Conservation (phyloP, 1,140 invertebrate genomes). For the Megathymus violae region DNA sequence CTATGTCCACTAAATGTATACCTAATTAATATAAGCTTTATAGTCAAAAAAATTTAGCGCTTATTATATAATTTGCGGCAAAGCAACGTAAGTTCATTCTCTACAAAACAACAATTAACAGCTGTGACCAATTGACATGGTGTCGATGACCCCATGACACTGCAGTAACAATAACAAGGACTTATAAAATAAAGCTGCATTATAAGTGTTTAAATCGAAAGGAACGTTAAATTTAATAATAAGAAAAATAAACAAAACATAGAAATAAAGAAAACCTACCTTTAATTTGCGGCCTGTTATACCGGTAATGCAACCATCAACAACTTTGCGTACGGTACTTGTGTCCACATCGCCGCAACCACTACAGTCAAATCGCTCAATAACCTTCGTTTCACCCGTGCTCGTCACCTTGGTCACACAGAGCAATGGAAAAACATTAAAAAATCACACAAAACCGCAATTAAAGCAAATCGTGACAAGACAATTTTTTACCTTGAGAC, state of each 20-base stretch:
- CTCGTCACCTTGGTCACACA: constrained; percentile 89
- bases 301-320: constrained; percentile 91
- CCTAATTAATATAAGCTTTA: no score
- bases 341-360: constrained; percentile 94
- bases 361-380: constrained; percentile 97
- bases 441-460: constrained; percentile 55
- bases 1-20: no score
- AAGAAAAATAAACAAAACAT: no score
- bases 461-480: constrained; percentile 75
- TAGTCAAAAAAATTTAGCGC: no score
- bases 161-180: no score
- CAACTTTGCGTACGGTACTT: constrained; percentile 73
- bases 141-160: constrained; percentile 51
- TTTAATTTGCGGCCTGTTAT: constrained; percentile 94
- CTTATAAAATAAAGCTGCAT: no score
- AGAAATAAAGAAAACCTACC: constrained; percentile 83
- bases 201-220: background rate
- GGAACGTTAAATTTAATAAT: constrained; percentile 2
- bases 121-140: constrained; percentile 46
- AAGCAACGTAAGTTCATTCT: constrained; percentile 22
- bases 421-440: constrained; percentile 42
- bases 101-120: constrained; percentile 48
- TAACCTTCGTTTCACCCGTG: constrained; percentile 95
- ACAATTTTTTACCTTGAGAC: constrained; percentile 92
- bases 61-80: no score